phyloP scores from a whole-genome alignment of 2,888 invertebrate species.

The Melanargia galathea region DNA sequence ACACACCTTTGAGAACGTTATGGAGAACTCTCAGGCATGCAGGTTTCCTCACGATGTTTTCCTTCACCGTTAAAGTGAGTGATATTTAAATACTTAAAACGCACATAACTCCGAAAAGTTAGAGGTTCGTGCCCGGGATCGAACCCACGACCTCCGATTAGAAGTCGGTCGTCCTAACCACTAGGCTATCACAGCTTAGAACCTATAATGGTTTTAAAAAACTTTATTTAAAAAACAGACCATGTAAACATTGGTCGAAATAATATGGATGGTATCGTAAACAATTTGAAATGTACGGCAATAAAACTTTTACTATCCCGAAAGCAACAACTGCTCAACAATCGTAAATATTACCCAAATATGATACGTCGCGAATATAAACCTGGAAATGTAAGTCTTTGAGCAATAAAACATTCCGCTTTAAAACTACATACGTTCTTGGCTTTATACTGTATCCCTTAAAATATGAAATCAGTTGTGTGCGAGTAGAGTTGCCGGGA shows the following conservation, averaged over 20 bases:
- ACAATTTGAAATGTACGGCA: conserved; percentile 58
- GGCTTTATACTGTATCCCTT: conserved; percentile 22
- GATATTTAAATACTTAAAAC: no score
- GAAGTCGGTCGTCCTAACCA: no score
- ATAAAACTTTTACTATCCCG: conserved; percentile 56
- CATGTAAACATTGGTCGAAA: conserved; percentile 38
- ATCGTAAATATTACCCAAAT: conserved; percentile 64
- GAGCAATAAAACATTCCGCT: conserved; percentile 31
- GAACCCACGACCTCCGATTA: no score
- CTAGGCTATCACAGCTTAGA: no score
- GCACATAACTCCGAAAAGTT: no score
- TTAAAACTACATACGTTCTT: conserved; percentile 25
- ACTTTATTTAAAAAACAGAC: conserved; percentile 27
- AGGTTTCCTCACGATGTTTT: no score
- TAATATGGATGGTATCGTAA: conserved; percentile 60
- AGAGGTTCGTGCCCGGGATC: no score
- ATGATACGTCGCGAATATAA: conserved; percentile 40
- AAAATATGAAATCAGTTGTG: conserved; percentile 17
- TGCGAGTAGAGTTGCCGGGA: not conserved
- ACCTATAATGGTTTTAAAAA: not conserved
- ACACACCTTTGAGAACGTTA: no score
- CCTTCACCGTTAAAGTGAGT: no score
- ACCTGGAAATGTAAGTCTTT: conserved; percentile 32
- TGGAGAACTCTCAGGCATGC: no score
- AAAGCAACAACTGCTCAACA: conserved; percentile 44